phyloP scores from a whole-genome alignment of 2,888 invertebrate species.

The Enchytraeus crypticus region DNA sequence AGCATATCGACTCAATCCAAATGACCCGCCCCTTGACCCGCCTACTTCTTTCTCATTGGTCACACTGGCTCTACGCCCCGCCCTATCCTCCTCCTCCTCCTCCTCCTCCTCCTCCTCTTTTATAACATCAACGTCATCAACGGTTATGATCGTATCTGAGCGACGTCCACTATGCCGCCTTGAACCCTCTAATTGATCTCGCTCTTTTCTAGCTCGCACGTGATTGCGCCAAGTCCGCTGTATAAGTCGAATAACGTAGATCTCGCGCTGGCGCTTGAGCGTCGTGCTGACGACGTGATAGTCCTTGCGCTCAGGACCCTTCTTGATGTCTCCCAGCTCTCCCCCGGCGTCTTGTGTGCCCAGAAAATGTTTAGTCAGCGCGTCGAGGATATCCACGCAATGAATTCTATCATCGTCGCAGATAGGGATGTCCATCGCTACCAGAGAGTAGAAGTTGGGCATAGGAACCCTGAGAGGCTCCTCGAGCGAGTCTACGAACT shows the following conservation, averaged over 20 bases:
- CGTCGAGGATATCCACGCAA: conserved; percentile 96
- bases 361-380: conserved; percentile 95
- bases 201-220: too few species aligned
- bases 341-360: conserved; percentile 67
- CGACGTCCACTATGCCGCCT: too few species aligned
- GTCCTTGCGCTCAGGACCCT: conserved; percentile 62
- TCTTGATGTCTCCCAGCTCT: conserved; percentile 23
- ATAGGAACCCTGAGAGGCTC: conserved; percentile 90
- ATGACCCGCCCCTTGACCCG: too few species aligned
- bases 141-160: too few species aligned
- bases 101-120: too few species aligned
- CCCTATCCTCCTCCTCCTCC: too few species aligned
- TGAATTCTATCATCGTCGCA: conserved; percentile 82
- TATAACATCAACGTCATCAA: too few species aligned
- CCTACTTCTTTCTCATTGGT: too few species aligned
- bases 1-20: too few species aligned
- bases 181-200: too few species aligned
- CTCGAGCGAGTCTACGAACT: conserved; percentile 90
- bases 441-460: conserved; percentile 92
- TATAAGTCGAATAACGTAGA: conserved; percentile 87
- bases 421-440: conserved; percentile 96
- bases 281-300: conserved; percentile 92
- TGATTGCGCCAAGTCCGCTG: conserved; percentile 57
- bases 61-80: too few species aligned
- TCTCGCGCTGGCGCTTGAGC: conserved; percentile 88